Base-by-base conservation (phyloP, 2,888 invertebrate species). In the Alloplasta piceator region DNA sequence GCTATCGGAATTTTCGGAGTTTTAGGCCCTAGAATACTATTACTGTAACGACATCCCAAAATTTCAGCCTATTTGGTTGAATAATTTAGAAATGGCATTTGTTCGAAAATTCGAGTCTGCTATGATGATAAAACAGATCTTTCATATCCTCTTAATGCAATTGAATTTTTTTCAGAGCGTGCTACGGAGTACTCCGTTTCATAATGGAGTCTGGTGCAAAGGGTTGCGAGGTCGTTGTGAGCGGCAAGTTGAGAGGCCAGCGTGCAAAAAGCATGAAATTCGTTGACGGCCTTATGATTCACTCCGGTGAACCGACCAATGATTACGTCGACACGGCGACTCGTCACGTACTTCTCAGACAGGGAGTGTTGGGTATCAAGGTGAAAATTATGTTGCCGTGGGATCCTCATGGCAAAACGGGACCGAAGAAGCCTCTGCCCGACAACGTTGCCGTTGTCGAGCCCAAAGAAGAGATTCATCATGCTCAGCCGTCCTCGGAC, bases 181-280 rank as follows among this genome's bases (percentile, higher is more conserved):
- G 99, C 93, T 99, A 99, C 93, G 99, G 99, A 94, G 99, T 99
- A 55, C 95, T 99, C 84, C 95, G 99, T 80, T 99, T 98, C 94
- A 99, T 99, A 92, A 99, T 99, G 98, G 98, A 99, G 93, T 97
- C 97, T 79, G 98, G 98, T 36, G 98, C 98, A 63, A 97, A 97
- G 90, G 99, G 99, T 85, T 99, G 99, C 89, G 99, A 99, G 93
- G 99, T 99, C 0, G 99, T 99, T 1, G 99, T 99, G 1, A 99
- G 98, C 71, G 99, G 99, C 83, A 99, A 99, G 94, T 95, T 99
- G 85, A 95, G 99, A 91, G 99, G 99, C 85, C 99, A 99, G 94
- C 95, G 99, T 94, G 99, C 99, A 85, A 99, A 99, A 94, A 98
- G 98, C 75, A 99, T 99, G 99, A 99, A 99, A 93, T 99, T 99